Evolutionary conservation across 2,113 vertebrate species (phyloP).

Genomic region (Castor canadensis): DNA sequence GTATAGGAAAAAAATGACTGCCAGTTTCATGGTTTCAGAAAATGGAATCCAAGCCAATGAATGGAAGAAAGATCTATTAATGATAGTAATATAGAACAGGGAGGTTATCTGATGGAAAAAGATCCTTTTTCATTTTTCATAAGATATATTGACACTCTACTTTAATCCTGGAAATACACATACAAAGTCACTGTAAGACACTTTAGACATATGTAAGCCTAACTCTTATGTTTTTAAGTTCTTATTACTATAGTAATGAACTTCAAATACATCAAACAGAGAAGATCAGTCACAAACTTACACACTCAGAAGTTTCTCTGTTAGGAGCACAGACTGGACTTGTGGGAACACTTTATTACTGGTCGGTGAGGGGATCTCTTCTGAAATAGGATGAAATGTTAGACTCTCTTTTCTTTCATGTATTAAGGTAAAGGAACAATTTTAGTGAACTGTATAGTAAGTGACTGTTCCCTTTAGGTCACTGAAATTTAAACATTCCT

Average conservation of each 20-base stretch:
- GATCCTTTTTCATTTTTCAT: conserved; percentile 69
- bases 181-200: conserved; percentile 79
- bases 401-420: conserved; percentile 84
- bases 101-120: conserved; percentile 47
- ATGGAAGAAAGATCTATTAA: conserved; percentile 53
- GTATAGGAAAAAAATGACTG: conserved; percentile 9
- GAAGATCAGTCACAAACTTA: conserved; percentile 84
- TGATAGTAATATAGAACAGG: conserved; percentile 19
- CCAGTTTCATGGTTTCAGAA: conserved; percentile 27
- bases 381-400: conserved; percentile 86
- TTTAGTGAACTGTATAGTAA: conserved; percentile 83
- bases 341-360: conserved; percentile 82
- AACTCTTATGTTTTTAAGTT: conserved; percentile 79
- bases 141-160: conserved; percentile 68
- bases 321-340: conserved; percentile 80
- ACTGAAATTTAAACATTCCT: conserved; percentile 80
- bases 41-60: conserved; percentile 49
- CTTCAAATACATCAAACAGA: conserved; percentile 82
- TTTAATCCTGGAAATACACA: conserved; percentile 73
- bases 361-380: conserved; percentile 80
- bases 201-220: conserved; percentile 75
- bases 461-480: conserved; percentile 82
- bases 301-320: conserved; percentile 83
- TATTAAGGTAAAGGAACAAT: conserved; percentile 84
- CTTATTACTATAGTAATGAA: conserved; percentile 82